Percentiles rank a stretch among this genome's conserved stretches.
Evolutionary conservation across 30 jellyfish, hydroid and myxozoan genomes (phyloP).

Genomic region (Aurelia sp.): DNA sequence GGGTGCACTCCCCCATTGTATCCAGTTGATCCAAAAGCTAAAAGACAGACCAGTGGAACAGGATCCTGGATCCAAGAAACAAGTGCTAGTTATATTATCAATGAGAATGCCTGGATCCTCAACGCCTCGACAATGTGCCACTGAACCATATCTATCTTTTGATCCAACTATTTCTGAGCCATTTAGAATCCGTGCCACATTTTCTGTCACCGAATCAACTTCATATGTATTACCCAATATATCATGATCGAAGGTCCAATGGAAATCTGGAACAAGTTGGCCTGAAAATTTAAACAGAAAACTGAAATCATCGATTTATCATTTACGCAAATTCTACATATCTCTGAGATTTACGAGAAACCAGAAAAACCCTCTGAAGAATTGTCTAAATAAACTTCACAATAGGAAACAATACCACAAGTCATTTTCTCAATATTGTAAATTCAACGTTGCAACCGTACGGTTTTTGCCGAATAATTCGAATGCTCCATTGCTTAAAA

Average conservation of each 20-base stretch:
- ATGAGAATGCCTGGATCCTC: slow-evolving; percentile 32
- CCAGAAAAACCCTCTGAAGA: no score
- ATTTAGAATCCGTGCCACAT: slow-evolving; percentile 21
- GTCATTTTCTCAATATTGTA: no score
- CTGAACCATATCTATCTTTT: slow-evolving; percentile 38
- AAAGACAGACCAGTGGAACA: slow-evolving; percentile 37
- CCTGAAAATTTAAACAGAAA: neutral
- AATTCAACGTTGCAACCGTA: no score
- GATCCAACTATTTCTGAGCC: slow-evolving; percentile 15
- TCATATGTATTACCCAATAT: slow-evolving; percentile 11
- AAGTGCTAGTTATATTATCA: slow-evolving; percentile 51
- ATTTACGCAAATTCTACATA: no score
- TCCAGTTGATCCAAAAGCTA: slow-evolving; percentile 46
- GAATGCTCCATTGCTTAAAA: no score
- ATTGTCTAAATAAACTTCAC: no score
- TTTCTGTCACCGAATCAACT: slow-evolving; percentile 29
- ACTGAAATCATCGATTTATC: no score
- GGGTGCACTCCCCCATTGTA: neutral
- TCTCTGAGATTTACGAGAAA: no score
- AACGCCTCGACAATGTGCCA: slow-evolving; percentile 35
- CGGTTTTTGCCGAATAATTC: no score
- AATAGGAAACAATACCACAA: no score
- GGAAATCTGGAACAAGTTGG: slow-evolving; percentile 27
- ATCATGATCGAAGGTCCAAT: slow-evolving; percentile 51
- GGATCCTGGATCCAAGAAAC: slow-evolving; percentile 29